Evolutionary conservation across 2,888 invertebrate species (phyloP), one percentile per base, ranked within the genome.

Genomic region (Erebia palarica): DNA sequence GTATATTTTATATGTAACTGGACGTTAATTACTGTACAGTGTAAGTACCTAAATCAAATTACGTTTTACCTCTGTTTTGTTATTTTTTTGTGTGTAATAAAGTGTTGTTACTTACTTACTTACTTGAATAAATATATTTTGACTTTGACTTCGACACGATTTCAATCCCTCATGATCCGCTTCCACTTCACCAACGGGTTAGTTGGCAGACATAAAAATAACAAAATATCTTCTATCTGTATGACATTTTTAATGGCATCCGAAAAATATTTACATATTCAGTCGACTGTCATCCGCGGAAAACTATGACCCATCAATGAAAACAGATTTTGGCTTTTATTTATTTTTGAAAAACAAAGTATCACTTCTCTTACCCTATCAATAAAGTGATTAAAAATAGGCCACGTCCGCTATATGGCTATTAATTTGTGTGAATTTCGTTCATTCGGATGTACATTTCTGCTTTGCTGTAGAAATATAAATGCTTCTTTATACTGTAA

Each of bases 271-370:
- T 82, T 78, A 81, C 80, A 80, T 77, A 82, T 82, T 80, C 81
- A 78, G 65, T 74, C 77, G 74, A 11, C 53, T 68, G 78, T 76
- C 77, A 78, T 75, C 78, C 75, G 72, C 61, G 69, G 69, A 65
- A 68, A 78, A 78, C 80, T 79, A 79, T 76, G 78, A 76, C 75
- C 76, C 80, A 76, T 83, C 84, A 82, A 79, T 79, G 78, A 74
- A 71, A 82, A 86, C 86, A 86, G 81, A 84, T 80, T 84, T 84
- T 75, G 72, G 83, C 84, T 86, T 86, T 86, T 86, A 86, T 84
- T 84, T 85, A 85, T 85, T 86, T 83, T 79, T 76, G 18, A 71
- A 82, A 83, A 82, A 82, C 80, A 76, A 72, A 18, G 55, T 66
- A 58, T 68, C 73, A 72, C 74, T 59, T 68, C 75, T 72, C 63